These are phyloP conservation scores for Heliconius erato DNA, from an alignment of 2,888 invertebrate genomes.

Conservation along the genomic window DNA sequence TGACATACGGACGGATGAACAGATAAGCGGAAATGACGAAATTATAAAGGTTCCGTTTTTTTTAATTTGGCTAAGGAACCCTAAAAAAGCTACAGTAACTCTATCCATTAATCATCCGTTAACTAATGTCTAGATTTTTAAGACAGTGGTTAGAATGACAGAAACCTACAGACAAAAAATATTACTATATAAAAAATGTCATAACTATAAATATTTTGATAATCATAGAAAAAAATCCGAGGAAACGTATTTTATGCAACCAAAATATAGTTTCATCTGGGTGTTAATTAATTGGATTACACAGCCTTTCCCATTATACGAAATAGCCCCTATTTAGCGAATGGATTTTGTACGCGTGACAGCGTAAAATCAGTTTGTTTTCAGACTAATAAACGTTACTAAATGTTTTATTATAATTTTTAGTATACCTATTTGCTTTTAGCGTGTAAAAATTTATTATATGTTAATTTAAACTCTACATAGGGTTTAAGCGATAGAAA, in stretches of 20 bases:
- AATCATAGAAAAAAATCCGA: conserved; percentile 35
- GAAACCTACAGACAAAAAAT: neutral
- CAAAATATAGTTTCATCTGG: conserved; percentile 71
- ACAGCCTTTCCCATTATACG: conserved; percentile 74
- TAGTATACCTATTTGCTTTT: neutral
- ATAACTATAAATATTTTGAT: neutral
- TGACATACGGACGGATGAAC: too few species aligned
- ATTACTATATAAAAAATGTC: neutral
- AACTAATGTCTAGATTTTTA: too few species aligned
- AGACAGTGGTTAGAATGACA: too few species aligned
- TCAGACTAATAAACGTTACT: conserved; percentile 58
- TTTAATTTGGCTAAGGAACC: too few species aligned
- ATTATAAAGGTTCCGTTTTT: too few species aligned
- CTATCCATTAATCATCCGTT: too few species aligned
- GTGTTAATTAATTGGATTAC: conserved; percentile 80
- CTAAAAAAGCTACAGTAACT: too few species aligned
- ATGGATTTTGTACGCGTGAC: conserved; percentile 75
- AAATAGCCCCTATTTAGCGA: conserved; percentile 77
- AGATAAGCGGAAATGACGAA: too few species aligned
- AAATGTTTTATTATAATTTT: conserved; percentile 32
- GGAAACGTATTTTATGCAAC: conserved; percentile 61
- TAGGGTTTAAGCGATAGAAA: conserved; percentile 29
- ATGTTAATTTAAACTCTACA: neutral
- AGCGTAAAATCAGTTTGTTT: conserved; percentile 70
- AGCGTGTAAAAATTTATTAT: conserved; percentile 2